Conservation (phyloP, 1,140 invertebrate genomes). For the Drosophila burlai region DNA sequence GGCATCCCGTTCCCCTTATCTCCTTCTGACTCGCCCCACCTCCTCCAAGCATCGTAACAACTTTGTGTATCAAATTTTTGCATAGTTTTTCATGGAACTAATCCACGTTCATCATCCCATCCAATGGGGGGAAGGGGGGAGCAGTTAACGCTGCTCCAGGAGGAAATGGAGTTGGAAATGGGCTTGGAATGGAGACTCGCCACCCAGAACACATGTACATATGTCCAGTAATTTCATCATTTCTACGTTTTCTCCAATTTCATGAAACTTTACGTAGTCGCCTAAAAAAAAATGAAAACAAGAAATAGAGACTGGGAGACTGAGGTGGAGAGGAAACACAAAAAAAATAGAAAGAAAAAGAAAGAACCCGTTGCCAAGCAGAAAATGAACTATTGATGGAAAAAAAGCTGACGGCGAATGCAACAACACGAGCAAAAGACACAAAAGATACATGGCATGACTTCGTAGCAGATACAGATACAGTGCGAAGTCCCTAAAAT, state of each 20-base stretch:
- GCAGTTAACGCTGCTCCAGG: slow-evolving; percentile 14
- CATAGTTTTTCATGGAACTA: slow-evolving; percentile 62
- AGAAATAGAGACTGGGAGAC: slow-evolving; percentile 20
- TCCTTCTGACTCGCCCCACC: not conserved
- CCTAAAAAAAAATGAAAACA: slow-evolving; percentile 41
- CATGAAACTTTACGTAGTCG: slow-evolving; percentile 66
- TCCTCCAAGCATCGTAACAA: slow-evolving; percentile 15
- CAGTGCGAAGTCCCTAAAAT: not conserved
- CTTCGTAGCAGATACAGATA: slow-evolving; percentile 62
- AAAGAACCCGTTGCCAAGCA: slow-evolving; percentile 73
- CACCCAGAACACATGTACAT: slow-evolving; percentile 39
- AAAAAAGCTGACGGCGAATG: slow-evolving; percentile 76
- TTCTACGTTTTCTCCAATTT: slow-evolving; percentile 80
- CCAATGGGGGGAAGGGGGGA: too few species aligned
- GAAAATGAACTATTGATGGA: slow-evolving; percentile 81
- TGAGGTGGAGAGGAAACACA: slow-evolving; percentile 26
- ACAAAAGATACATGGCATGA: slow-evolving; percentile 62
- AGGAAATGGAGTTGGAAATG: slow-evolving; percentile 8
- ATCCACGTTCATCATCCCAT: slow-evolving; percentile 47
- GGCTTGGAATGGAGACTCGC: slow-evolving; percentile 18
- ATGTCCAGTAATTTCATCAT: slow-evolving; percentile 82
- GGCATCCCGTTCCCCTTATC: slow-evolving; percentile 13
- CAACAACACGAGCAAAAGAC: slow-evolving; percentile 70
- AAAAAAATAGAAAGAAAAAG: slow-evolving; percentile 8
- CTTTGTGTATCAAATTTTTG: slow-evolving; percentile 62